A percentile compares a stretch with the other conserved stretches of the same genome.
phyloP scores from a whole-genome alignment of 2,888 invertebrate genomes.

The Rhyacophila evoluta region DNA sequence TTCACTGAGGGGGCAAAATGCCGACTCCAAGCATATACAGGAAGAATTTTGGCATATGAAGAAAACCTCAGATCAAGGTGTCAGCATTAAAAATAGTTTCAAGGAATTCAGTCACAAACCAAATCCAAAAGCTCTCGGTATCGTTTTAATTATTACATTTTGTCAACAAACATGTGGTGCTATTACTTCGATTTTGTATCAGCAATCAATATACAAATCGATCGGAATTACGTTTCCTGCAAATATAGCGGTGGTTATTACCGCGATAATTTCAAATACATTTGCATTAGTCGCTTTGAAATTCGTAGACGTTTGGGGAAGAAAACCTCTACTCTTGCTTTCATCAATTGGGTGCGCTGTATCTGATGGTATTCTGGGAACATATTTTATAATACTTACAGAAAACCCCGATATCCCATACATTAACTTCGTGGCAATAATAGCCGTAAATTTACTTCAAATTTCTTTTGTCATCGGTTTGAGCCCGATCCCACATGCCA shows the following conservation, averaged over 20 bases:
- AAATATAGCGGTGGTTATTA: conserved; percentile 32
- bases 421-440: conserved; percentile 62
- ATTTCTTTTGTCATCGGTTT: conserved; percentile 63
- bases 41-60: conserved; percentile 37
- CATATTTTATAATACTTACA: conserved; percentile 62
- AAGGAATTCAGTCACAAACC: conserved; percentile 29
- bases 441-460: conserved; percentile 62
- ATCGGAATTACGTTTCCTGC: conserved; percentile 28
- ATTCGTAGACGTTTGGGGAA: conserved; percentile 58
- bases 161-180: conserved; percentile 40
- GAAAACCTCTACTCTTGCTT: conserved; percentile 65
- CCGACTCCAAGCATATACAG: background rate
- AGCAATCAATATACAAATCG: conserved; percentile 29
- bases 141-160: conserved; percentile 23
- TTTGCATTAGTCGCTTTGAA: conserved; percentile 23
- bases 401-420: conserved; percentile 59
- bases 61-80: conserved; percentile 13
- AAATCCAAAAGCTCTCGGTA: conserved; percentile 35
- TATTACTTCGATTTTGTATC: conserved; percentile 23
- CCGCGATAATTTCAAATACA: background rate
- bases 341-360: conserved; percentile 61
- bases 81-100: conserved; percentile 8
- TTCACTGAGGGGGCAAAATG: conserved; percentile 30
- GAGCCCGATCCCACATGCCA: conserved; percentile 65
- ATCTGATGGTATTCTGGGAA: conserved; percentile 58